phyloP scores from a whole-genome alignment of 1,140 invertebrate genomes.

The Bombyx mandarina region DNA sequence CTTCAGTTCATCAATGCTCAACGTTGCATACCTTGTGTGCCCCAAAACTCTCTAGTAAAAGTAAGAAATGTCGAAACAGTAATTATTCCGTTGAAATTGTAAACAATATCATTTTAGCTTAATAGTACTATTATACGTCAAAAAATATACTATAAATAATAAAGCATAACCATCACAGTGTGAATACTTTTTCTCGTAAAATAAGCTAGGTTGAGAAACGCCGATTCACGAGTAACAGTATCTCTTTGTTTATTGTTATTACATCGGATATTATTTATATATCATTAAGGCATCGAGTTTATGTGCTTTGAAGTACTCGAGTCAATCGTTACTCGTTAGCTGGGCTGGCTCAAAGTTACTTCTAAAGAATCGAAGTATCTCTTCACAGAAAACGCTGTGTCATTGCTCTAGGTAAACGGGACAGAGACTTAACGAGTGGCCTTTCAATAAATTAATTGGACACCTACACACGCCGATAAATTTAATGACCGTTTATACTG shows the following conservation, averaged over 20 bases:
- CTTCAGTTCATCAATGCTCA: no score
- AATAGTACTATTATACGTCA: no score
- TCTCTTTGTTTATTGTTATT: constrained; percentile 17
- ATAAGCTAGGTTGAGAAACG: no score
- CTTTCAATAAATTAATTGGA: constrained; percentile 5
- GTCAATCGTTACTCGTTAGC: constrained; percentile 62
- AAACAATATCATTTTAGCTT: no score
- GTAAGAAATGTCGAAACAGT: no score
- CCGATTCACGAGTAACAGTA: constrained; percentile 4
- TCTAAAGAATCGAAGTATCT: constrained; percentile 63
- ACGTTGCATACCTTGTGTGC: no score
- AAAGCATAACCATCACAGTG: no score
- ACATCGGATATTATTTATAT: constrained; percentile 18
- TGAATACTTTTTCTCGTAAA: no score
- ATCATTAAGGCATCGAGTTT: constrained; percentile 28
- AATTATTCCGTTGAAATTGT: no score
- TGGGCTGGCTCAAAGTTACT: constrained; percentile 43
- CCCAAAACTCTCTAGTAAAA: no score
- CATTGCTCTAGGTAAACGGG: constrained; percentile 39
- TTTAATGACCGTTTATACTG: constrained; percentile 2
- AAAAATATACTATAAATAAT: no score
- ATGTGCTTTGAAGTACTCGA: constrained; percentile 45
- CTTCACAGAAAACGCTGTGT: constrained; percentile 57
- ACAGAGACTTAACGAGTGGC: constrained; percentile 18
- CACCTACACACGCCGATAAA: not conserved